Evolutionary conservation across 2,113 vertebrate species (phyloP).

Genomic region (Narcine bancroftii): DNA sequence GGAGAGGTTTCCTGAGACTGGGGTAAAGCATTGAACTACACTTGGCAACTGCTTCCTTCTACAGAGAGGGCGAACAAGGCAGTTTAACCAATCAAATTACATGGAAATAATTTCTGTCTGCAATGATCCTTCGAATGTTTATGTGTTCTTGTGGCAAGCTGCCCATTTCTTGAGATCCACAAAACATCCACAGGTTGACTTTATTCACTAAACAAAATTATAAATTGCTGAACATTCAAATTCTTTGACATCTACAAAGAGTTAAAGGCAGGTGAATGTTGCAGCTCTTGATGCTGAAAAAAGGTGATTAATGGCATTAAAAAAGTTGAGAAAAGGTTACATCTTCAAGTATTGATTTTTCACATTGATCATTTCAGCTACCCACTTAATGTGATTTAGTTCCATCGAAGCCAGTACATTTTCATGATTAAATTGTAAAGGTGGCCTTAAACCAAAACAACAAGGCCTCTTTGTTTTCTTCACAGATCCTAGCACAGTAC

Average conservation of each 20-base stretch:
- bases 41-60: slow-evolving; percentile 7
- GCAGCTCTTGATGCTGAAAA: background rate
- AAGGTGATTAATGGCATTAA: background rate
- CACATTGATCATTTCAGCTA: background rate
- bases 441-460: background rate
- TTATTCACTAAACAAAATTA: background rate
- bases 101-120: background rate
- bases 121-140: background rate
- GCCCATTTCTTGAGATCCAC: background rate
- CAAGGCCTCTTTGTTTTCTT: background rate
- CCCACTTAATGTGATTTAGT: background rate
- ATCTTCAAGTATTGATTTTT: background rate
- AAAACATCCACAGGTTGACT: background rate
- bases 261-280: background rate
- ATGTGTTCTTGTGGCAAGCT: background rate
- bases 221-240: background rate
- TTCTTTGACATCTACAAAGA: background rate
- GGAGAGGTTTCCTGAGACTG: background rate
- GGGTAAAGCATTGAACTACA: background rate
- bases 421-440: background rate
- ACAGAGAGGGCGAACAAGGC: background rate
- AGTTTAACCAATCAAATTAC: background rate
- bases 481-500: background rate
- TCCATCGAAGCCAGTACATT: background rate
- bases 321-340: background rate